Base-by-base conservation (phyloP, 1,140 invertebrate species). In the Spodoptera litura region DNA sequence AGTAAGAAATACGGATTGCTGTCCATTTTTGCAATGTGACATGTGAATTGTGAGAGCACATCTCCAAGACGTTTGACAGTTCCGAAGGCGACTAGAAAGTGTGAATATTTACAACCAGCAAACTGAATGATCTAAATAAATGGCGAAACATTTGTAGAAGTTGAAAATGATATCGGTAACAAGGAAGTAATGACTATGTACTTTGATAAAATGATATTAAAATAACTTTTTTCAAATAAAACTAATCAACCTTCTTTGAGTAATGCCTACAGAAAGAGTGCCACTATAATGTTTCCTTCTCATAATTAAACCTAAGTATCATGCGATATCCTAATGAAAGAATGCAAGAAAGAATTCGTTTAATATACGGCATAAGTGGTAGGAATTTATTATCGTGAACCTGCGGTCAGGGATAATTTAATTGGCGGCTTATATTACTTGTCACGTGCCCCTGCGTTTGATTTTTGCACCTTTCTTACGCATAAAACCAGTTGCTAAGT, bases 391-490 rank as follows among this genome's bases (percentile, higher is more conserved):
- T 35, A 55, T 71, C 25, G 68, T 68, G 12, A 71, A 71, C 51
- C 52, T 71, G 52, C 52, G 68, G 68, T 55, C 25, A 68, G 64
- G 64, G 51, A 71, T 71, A 71, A 71, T 71, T 71, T 71, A 71
- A 71, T 71, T 71, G 68, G 68, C 52, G 35, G 31, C 49, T 68
- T 71, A 55, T 52, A 25, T 71, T 71, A 71, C 68, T 13, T 55
- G 68, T 55, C 68, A 52, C 52, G 52, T 71, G 68, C 8, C 25
- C 8, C 56, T 25, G 66, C 68, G 6, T 71, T 55, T 71, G 52
- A 71, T 71, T 71, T 71, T 71, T 55, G 68, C 68, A 55, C 68
- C 11, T 27, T 71, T 55, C 25, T 71, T 71, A 55, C 68, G 12
- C 20, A 71, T 55, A 55, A 71, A 55, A 53, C 27, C 27, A 20